phyloP scores from a whole-genome alignment of 2,113 vertebrate genomes.

The Pterophyllum scalare region DNA sequence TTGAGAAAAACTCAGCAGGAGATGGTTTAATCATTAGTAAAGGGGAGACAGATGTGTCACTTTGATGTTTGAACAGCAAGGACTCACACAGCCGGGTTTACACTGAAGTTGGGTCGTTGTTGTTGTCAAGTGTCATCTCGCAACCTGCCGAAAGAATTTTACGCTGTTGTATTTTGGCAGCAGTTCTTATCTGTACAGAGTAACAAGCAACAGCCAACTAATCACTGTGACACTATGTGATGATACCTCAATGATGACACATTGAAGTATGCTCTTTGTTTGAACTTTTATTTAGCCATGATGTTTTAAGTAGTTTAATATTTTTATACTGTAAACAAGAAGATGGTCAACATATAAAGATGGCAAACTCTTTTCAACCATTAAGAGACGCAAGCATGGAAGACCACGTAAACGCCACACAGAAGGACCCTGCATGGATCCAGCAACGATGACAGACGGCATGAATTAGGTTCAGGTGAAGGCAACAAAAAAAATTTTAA shows the following conservation, averaged over 20 bases:
- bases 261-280: too few species aligned
- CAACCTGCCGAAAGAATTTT: not conserved
- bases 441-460: not conserved
- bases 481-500: not conserved
- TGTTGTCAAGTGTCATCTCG: too few species aligned
- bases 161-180: not conserved
- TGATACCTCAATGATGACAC: too few species aligned
- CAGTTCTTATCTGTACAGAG: not conserved
- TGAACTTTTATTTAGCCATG: too few species aligned
- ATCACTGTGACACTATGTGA: not conserved
- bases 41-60: not conserved
- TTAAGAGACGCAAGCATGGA: not conserved
- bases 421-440: not conserved
- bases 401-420: not conserved
- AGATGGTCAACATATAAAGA: too few species aligned
- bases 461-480: not conserved
- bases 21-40: not conserved
- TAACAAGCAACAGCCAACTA: not conserved
- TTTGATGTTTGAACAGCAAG: too few species aligned
- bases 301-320: too few species aligned
- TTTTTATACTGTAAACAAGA: too few species aligned
- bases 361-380: too few species aligned
- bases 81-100: not conserved
- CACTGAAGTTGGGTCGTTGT: not conserved
- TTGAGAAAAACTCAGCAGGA: not conserved